Percentiles rank a stretch among this genome's conserved stretches.
phyloP scores from a whole-genome alignment of 1,140 invertebrate species.

The Ips nitidus region DNA sequence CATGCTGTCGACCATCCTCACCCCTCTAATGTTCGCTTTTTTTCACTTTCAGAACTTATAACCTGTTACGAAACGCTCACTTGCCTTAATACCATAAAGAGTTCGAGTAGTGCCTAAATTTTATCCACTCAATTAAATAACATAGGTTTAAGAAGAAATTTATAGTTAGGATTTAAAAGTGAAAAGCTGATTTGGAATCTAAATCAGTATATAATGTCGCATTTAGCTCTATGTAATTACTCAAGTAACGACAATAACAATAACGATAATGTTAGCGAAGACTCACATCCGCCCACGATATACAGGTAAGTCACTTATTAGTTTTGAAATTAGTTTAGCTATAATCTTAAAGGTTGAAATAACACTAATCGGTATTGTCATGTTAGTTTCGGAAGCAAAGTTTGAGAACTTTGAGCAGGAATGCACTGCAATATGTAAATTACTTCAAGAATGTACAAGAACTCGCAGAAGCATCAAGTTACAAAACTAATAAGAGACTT shows the following conservation, averaged over 20 bases:
- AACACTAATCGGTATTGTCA: neutral
- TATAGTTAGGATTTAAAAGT: too few species aligned
- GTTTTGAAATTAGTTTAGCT: slow-evolving; percentile 28
- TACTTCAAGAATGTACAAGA: too few species aligned
- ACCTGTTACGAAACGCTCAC: neutral
- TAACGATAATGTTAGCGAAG: slow-evolving; percentile 75
- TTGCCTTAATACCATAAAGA: slow-evolving; percentile 28
- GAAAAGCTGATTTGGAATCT: slow-evolving; percentile 7
- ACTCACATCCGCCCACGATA: slow-evolving; percentile 76
- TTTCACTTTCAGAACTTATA: too few species aligned
- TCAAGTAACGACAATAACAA: slow-evolving; percentile 68
- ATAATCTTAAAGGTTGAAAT: slow-evolving; percentile 8
- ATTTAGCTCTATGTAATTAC: slow-evolving; percentile 53
- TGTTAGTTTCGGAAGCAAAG: too few species aligned
- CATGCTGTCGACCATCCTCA: too few species aligned
- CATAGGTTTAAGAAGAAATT: slow-evolving; percentile 13
- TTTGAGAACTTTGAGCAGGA: too few species aligned
- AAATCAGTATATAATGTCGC: slow-evolving; percentile 50
- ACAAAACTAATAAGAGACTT: too few species aligned
- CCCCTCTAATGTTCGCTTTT: too few species aligned
- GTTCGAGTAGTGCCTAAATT: slow-evolving; percentile 33
- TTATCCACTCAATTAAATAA: slow-evolving; percentile 22
- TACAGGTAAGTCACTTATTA: slow-evolving; percentile 63
- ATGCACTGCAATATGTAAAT: too few species aligned
- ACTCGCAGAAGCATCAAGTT: too few species aligned